Evolutionary conservation across 2,797 vertebrate species (phyloP).

Genomic region (Oophaga sylvatica): DNA sequence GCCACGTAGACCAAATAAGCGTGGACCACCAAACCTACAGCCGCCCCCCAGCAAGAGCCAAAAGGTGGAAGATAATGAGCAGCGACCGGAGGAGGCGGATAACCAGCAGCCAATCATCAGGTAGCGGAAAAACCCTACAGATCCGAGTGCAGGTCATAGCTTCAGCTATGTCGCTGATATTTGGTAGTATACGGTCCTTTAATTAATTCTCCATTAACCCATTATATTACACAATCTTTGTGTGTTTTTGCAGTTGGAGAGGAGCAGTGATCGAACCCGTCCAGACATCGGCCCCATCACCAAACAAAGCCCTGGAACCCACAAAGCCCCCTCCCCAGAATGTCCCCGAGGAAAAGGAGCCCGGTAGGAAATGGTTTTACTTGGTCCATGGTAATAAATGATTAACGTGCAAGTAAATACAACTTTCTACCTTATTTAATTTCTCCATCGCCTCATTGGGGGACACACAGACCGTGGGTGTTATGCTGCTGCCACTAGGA

Average conservation of each 20-base stretch:
- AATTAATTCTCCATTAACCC: not conserved
- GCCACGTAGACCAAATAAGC: slow-evolving; percentile 47
- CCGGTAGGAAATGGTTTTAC: slow-evolving; percentile 69
- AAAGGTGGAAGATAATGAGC: slow-evolving; percentile 51
- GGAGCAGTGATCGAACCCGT: slow-evolving; percentile 81
- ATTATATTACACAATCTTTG: not conserved
- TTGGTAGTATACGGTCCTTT: not conserved
- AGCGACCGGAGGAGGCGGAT: slow-evolving; percentile 38
- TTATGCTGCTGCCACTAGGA: too few species aligned
- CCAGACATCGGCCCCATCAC: slow-evolving; percentile 73
- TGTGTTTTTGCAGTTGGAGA: slow-evolving; percentile 76
- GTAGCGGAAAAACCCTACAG: slow-evolving; percentile 1
- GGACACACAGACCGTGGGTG: too few species aligned
- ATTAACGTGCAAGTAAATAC: too few species aligned
- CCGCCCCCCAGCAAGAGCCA: not conserved
- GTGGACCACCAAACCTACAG: slow-evolving; percentile 36
- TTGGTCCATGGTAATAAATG: too few species aligned
- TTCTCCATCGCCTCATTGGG: too few species aligned
- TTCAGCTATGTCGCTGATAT: not conserved
- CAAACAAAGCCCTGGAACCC: slow-evolving; percentile 68
- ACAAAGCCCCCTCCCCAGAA: slow-evolving; percentile 65
- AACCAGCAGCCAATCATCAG: slow-evolving; percentile 45
- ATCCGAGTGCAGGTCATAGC: not conserved
- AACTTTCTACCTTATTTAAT: not conserved
- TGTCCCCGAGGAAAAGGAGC: slow-evolving; percentile 63